Evolutionary conservation across 2,797 vertebrate genomes (phyloP), one percentile per base, ranked within the genome.

Genomic region (Gambusia yucatana): DNA sequence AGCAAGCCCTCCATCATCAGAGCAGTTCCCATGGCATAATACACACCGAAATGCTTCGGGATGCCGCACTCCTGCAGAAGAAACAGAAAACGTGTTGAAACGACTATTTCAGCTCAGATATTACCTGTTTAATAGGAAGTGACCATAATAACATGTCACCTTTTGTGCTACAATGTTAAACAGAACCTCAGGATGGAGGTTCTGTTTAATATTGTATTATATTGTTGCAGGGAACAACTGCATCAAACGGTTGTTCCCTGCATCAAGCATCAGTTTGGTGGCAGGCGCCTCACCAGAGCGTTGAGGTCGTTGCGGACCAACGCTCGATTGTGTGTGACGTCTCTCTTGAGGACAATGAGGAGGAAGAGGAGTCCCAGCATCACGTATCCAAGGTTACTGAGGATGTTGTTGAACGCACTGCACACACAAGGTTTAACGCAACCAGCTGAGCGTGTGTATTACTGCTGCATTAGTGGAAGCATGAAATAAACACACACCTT

Each of bases 1-100:
- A 99, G 97, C 46, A 99, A 91, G 2, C 98, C 98, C 88, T 99
- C 98, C 98, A 99, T 99, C 98, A 99, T 99, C 41, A 99, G 96
- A 1, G 98, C 98, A 0, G 97, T 98, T 75, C 98, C 98, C 98
- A 99, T 99, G 82, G 98, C 98, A 0, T 99, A 99, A 91, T 97
- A 99, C 48, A 99, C 94, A 33, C 98, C 98, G 0, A 99, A 99
- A 93, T 99, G 98, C 72, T 99, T 99, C 0, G 98, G 98, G 88
- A 99, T 99, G 43, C 98, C 98, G 46, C 97, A 99, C 82, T 99
- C 98, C 98, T 99, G 75, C 36, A 77, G 52, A 47, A 20, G 44
- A 16, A 39, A 30, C 28, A 28, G n/a, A 57, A 57, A 57, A 57
- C 6, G 3, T 57, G n/a, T 57, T n/a, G 16, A 57, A 57, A 57